Evolutionary conservation across 2,113 vertebrate genomes (phyloP), one percentile per base, ranked within the genome.

Genomic region (Alosa alosa): DNA sequence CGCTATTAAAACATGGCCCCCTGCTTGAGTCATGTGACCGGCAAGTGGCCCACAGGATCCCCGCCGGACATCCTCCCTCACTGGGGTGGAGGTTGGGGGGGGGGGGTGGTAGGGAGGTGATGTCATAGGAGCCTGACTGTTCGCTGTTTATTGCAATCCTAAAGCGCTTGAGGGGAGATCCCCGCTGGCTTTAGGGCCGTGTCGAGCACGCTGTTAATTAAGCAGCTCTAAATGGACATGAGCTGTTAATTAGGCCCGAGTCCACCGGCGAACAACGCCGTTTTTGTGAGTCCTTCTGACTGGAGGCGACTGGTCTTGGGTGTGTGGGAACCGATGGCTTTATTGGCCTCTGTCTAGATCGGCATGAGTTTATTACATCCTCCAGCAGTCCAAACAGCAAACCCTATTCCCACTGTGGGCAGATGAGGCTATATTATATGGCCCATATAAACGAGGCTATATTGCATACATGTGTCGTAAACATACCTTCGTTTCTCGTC

Each of bases 401-500:
- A 11, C 72, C 72, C 10, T 68, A 11, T 68, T 68, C 31, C 15
- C 72, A 78, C 72, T 78, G 9, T 4, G 13, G 31, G 4, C 0
- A 6, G 68, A 75, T 13, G 8, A 39, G 31, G 11, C 8, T 75
- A 36, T 4, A 39, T 75, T 78, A 39, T 78, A 17, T 3, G 20
- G 72, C 72, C 72, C 4, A 4, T 17, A 39, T 18, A 78, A 39
- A 78, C 39, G n/a, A 11, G n/a, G n/a, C n/a, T 5, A 36, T 17
- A 4, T 78, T 78, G 72, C 17, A 39, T 5, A 31, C 6, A 0
- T 15, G 72, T 17, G 72, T 39, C 15, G 25, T 39, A 4, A 1
- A 39, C 72, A 15, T 97, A 99, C 98, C 97, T 98, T 99, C 84
- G 98, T 99, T 93, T 99, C 98, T 86, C 95, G 96, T 89, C 98